Evolutionary conservation across 2,888 invertebrate genomes (phyloP), one percentile per base, ranked within the genome.

Genomic region (Aphrophora alni): DNA sequence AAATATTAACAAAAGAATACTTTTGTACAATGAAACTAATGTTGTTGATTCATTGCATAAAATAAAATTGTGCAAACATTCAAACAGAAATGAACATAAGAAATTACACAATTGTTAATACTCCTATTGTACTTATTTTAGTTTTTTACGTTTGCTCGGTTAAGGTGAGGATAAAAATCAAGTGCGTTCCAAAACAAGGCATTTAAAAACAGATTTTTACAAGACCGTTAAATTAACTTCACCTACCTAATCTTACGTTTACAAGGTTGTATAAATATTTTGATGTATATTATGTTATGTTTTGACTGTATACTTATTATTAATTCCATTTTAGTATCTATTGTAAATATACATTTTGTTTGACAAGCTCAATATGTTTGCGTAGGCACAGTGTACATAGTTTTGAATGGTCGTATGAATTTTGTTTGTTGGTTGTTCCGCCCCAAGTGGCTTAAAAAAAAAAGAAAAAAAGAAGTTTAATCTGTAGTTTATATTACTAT

Each of bases 181-280:
- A 44, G 17, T 44, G 44, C 44, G 44, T 44, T 44, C 44, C 44
- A 44, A 44, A 44, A 7, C 44, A 14, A 44, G 44, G 44, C 44
- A 44, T 44, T 44, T 44, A 44, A 7, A 44, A 44, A 14, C 5
- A 44, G 17, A 14, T 5, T 44, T 44, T 44, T 14, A 44, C 5
- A 44, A 44, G 8, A 4, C 33, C 33, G 4, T 7, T 33, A 33
- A 33, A 10, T 33, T 44, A 14, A 44, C 44, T 14, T 33, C n/a
- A n/a, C n/a, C n/a, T n/a, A n/a, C n/a, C n/a, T n/a, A n/a, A n/a
- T 33, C 33, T 33, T 4, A 33, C 44, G 17, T 44, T 44, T n/a
- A 14, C 14, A 14, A 82, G 82, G 82, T 82, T 82, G 80, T 80
- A 82, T 59, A 77, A 69, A 77, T 80, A 77, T 74, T 82, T 82